Evolutionary conservation across 1,140 invertebrate genomes (phyloP), one percentile per base, ranked within the genome.

Genomic region (Harlomillsia oculata): DNA sequence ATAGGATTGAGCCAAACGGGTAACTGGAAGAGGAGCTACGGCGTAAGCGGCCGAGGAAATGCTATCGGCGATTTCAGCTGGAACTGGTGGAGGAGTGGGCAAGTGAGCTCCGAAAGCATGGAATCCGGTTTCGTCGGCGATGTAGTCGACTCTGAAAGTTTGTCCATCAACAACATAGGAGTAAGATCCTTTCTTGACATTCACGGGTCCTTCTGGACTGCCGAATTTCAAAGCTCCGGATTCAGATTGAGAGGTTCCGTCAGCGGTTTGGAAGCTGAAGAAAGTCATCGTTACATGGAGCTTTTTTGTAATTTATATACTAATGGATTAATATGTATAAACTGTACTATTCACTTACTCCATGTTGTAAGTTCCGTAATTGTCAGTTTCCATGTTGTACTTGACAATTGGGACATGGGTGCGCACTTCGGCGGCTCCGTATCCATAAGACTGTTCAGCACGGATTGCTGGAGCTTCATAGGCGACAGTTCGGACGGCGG

Each of bases 121-220:
- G 41, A 56, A 52, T 39, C 57, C 54, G 28, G 45, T 54, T 74
- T 46, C 63, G 20, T 64, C 58, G 32, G 52, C 52, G 21, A 43
- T 23, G 21, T 28, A 53, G 6, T 6, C 16, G 20, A 28, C 30
- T 20, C 25, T 53, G 41, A 53, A 43, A 18, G 37, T 34, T 30
- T 43, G 39, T 29, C 52, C 52, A 37, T 53, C 52, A 21, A 28
- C 28, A 34, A 28, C 30, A 70, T 80, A 86, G 61, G 51, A 41
- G 51, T 57, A 63, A 18, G 50, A 50, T 49, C 57, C 57, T 4
- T 28, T 5, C 44, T 43, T 57, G 9, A 60, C 58, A 18, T 18
- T n/a, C 9, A 57, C 55, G 25, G 62, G 54, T 25, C 62, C 62
- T 46, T 60, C 58, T 4, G 2, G 20, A 45, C 34, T 46, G 9